These are phyloP conservation scores for Sphinx pinastri DNA, from an alignment of 2,888 invertebrate genomes.

Conservation along the genomic window DNA sequence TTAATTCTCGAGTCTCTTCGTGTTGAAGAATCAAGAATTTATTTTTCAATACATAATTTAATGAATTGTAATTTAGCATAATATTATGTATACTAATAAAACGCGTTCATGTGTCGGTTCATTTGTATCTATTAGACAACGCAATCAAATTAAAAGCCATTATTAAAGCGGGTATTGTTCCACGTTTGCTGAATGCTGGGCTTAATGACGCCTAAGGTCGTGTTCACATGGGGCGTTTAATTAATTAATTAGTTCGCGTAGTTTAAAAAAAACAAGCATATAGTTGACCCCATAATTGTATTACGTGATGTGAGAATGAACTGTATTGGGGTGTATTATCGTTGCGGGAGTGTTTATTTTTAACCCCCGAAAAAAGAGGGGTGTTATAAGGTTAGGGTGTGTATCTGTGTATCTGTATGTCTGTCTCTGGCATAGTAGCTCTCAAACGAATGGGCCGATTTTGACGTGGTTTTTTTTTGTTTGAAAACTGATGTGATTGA, in stretches of 20 bases:
- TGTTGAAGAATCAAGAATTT: no score
- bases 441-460: no score
- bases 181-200: slow-evolving; percentile 5
- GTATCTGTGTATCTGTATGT: no score
- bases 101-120: background rate
- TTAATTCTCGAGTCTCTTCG: no score
- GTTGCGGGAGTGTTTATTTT: no score
- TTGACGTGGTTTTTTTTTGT: no score
- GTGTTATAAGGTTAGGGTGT: no score
- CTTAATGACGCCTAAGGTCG: slow-evolving; percentile 14
- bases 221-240: slow-evolving; percentile 8
- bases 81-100: background rate
- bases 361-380: no score
- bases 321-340: no score
- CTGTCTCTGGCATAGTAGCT: no score
- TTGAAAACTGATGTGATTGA: no score
- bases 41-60: background rate
- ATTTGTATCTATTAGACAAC: slow-evolving; percentile 15
- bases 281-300: background rate
- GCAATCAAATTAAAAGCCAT: slow-evolving; percentile 22
- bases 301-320: background rate
- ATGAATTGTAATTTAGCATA: background rate
- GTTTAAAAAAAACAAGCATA: background rate
- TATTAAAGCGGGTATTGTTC: slow-evolving; percentile 21
- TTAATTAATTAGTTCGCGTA: slow-evolving; percentile 3